A percentile compares a stretch with the other conserved stretches of the same genome.
These are phyloP conservation scores for Chrysomela aeneicollis DNA, from an alignment of 2,888 invertebrate species.

Conservation along the genomic window DNA sequence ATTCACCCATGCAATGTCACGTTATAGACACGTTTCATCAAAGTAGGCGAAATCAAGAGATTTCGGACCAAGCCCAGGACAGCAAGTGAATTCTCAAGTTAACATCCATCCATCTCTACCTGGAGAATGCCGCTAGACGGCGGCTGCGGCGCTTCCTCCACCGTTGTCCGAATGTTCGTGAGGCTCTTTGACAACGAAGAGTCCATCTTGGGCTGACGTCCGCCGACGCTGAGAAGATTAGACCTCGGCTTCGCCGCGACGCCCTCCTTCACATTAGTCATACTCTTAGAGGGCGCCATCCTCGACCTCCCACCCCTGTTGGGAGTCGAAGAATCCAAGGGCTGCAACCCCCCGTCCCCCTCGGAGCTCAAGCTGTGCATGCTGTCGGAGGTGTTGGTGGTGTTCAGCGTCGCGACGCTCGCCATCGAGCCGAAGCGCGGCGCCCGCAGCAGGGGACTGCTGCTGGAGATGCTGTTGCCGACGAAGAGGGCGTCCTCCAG, in stretches of 20 bases:
- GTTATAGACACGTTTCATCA: too few relatives aligned
- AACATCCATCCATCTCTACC: too few relatives aligned
- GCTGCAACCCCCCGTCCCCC: constrained; percentile 66
- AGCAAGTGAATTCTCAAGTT: too few relatives aligned
- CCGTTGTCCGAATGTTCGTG: constrained; percentile 55
- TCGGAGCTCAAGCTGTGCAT: constrained; percentile 73
- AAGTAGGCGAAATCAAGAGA: too few relatives aligned
- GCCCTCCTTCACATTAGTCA: constrained; percentile 68
- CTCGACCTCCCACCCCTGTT: constrained; percentile 62
- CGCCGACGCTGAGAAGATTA: constrained; percentile 52
- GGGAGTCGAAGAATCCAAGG: constrained; percentile 65
- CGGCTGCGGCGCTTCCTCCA: constrained; percentile 36
- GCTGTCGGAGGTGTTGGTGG: constrained; percentile 69
- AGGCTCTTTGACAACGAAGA: constrained; percentile 59
- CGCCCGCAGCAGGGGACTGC: constrained; percentile 74
- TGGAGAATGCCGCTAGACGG: constrained; percentile 52
- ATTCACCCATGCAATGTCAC: too few relatives aligned
- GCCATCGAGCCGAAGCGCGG: constrained; percentile 71
- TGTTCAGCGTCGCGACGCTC: constrained; percentile 69
- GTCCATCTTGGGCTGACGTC: constrained; percentile 55
- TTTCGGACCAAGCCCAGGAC: too few relatives aligned
- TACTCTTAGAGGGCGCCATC: constrained; percentile 69
- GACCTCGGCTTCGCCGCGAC: constrained; percentile 50
- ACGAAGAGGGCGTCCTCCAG: constrained; percentile 74
- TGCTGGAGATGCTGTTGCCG: constrained; percentile 71